phyloP scores from a whole-genome alignment of 2,113 vertebrate species.

The Chionomys nivalis region DNA sequence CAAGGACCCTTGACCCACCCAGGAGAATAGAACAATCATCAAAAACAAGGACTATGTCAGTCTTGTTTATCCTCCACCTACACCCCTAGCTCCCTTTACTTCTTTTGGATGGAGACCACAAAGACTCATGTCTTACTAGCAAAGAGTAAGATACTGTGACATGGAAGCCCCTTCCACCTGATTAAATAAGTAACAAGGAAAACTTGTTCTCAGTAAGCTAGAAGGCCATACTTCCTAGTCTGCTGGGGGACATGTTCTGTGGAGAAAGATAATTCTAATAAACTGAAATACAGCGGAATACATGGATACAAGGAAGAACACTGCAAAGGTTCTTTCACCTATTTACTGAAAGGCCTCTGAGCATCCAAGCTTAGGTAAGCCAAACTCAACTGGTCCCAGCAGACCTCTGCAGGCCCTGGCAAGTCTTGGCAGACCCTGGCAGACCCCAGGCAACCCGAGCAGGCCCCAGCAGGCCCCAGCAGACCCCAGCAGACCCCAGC shows the following conservation, averaged over 20 bases:
- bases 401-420: background rate
- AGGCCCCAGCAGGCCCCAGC: no score
- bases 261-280: slow-evolving; percentile 85
- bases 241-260: slow-evolving; percentile 81
- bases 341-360: slow-evolving; percentile 69
- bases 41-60: background rate
- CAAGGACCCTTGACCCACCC: background rate
- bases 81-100: background rate
- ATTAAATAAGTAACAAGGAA: slow-evolving; percentile 87
- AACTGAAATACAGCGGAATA: slow-evolving; percentile 85
- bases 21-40: background rate
- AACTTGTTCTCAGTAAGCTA: slow-evolving; percentile 78
- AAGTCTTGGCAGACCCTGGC: background rate
- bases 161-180: slow-evolving; percentile 64
- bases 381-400: background rate
- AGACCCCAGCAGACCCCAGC: background rate
- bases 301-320: slow-evolving; percentile 67
- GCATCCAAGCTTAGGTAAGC: slow-evolving; percentile 83
- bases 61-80: background rate
- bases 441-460: background rate
- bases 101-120: background rate
- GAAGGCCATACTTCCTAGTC: slow-evolving; percentile 80
- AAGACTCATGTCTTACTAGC: slow-evolving; percentile 74
- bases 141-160: slow-evolving; percentile 66
- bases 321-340: slow-evolving; percentile 67